A percentile compares a stretch with the other conserved stretches of the same genome.
Evolutionary conservation across 1,140 invertebrate genomes (phyloP).

Genomic region (Hestina assimilis): DNA sequence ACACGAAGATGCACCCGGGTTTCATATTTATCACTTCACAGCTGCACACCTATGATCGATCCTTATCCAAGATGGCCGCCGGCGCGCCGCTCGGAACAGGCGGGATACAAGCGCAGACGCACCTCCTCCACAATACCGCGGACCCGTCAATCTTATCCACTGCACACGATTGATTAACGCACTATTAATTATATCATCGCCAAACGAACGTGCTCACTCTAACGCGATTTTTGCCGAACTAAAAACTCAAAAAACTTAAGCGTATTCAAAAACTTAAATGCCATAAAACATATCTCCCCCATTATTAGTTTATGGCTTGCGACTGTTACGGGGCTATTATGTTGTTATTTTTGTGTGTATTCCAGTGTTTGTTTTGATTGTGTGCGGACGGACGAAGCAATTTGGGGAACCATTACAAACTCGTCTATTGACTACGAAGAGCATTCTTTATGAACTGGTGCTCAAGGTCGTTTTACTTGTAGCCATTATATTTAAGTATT

Average conservation of each 20-base stretch:
- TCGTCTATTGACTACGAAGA: constrained; percentile 52
- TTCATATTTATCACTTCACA: constrained; percentile 70
- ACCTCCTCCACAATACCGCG: constrained; percentile 40
- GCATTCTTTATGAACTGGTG: constrained; percentile 44
- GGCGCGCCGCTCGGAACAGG: constrained; percentile 49
- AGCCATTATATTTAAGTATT: background rate
- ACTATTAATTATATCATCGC: constrained; percentile 29
- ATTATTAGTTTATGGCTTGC: constrained; percentile 77
- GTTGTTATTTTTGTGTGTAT: constrained; percentile 68
- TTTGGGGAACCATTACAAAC: constrained; percentile 64
- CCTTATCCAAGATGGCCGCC: constrained; percentile 73
- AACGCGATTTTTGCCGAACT: constrained; percentile 61
- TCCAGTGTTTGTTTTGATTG: constrained; percentile 72
- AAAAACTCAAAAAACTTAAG: constrained; percentile 64
- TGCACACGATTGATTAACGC: constrained; percentile 27
- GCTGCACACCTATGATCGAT: constrained; percentile 76
- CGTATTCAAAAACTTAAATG: constrained; percentile 72
- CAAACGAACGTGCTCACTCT: constrained; percentile 54
- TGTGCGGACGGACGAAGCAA: constrained; percentile 67
- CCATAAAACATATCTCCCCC: constrained; percentile 78
- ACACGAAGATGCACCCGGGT: constrained; percentile 33
- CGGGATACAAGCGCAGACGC: constrained; percentile 59
- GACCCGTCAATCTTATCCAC: constrained; percentile 44
- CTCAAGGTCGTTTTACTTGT: constrained; percentile 38
- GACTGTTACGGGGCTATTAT: constrained; percentile 74